Conservation (phyloP, 2,888 invertebrate species). For the Parnassius apollo region DNA sequence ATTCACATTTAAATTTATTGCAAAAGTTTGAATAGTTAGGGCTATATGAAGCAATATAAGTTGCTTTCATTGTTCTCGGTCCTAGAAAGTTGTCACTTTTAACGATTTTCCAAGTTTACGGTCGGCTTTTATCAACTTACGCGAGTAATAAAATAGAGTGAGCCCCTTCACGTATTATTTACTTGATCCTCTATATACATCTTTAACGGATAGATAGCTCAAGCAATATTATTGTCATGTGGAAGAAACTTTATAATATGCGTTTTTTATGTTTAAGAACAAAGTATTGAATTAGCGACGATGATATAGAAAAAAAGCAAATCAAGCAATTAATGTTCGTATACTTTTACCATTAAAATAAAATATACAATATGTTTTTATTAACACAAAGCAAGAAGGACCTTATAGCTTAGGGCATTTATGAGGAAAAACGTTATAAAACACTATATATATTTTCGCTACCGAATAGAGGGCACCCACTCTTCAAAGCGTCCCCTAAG, state of each 20-base stretch:
- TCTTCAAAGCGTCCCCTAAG: too few relatives aligned
- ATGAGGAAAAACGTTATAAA: too few relatives aligned
- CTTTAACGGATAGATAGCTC: conserved; percentile 5
- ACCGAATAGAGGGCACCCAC: too few relatives aligned
- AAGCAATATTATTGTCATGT: conserved; percentile 4
- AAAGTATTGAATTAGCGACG: too few relatives aligned
- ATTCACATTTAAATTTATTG: conserved; percentile 75
- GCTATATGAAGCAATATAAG: conserved; percentile 57
- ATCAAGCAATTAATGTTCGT: too few relatives aligned
- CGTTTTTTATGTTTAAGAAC: neutral
- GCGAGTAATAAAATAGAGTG: conserved; percentile 12
- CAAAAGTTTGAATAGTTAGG: conserved; percentile 65
- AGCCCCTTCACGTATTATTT: conserved; percentile 15
- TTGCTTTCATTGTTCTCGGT: conserved; percentile 55
- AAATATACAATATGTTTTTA: too few relatives aligned
- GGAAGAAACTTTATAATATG: neutral
- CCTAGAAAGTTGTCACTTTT: conserved; percentile 45
- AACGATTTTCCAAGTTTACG: conserved; percentile 29
- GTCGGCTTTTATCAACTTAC: conserved; percentile 8
- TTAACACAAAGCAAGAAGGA: too few relatives aligned
- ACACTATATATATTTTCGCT: too few relatives aligned
- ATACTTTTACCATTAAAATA: too few relatives aligned
- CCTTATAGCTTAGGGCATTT: too few relatives aligned
- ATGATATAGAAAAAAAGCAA: too few relatives aligned
- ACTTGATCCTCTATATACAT: neutral